Percentiles rank a stretch among this genome's conserved stretches.
Evolutionary conservation across 1,140 invertebrate genomes (phyloP).

Genomic region (Fopius arisanus): DNA sequence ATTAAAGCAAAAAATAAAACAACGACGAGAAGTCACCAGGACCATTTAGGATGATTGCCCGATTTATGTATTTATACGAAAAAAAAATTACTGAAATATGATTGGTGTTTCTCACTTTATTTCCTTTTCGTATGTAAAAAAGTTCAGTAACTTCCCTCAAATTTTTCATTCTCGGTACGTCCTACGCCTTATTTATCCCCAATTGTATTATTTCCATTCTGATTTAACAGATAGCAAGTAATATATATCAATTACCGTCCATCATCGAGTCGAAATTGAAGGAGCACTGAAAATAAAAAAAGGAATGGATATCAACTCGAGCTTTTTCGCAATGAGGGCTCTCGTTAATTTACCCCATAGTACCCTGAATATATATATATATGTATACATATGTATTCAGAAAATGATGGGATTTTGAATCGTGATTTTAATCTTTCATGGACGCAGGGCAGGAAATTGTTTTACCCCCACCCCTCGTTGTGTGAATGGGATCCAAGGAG

Average conservation of each 20-base stretch:
- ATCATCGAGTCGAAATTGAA: slow-evolving; percentile 3
- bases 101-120: neutral
- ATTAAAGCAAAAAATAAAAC: neutral
- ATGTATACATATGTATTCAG: neutral
- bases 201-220: neutral
- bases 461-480: neutral
- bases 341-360: slow-evolving; percentile 13
- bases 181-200: neutral
- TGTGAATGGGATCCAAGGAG: neutral
- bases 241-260: slow-evolving; percentile 18
- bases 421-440: slow-evolving; percentile 19
- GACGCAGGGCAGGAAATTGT: slow-evolving; percentile 14
- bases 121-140: neutral
- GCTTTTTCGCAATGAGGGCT: slow-evolving; percentile 1
- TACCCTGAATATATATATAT: neutral
- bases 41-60: slow-evolving; percentile 53
- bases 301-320: neutral
- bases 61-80: slow-evolving; percentile 55
- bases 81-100: neutral
- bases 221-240: neutral
- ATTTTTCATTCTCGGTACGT: neutral
- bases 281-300: neutral
- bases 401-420: slow-evolving; percentile 21
- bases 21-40: neutral
- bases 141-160: neutral